Conservation (phyloP, 2,888 invertebrate species). For the Eutolmus rufibarbis region DNA sequence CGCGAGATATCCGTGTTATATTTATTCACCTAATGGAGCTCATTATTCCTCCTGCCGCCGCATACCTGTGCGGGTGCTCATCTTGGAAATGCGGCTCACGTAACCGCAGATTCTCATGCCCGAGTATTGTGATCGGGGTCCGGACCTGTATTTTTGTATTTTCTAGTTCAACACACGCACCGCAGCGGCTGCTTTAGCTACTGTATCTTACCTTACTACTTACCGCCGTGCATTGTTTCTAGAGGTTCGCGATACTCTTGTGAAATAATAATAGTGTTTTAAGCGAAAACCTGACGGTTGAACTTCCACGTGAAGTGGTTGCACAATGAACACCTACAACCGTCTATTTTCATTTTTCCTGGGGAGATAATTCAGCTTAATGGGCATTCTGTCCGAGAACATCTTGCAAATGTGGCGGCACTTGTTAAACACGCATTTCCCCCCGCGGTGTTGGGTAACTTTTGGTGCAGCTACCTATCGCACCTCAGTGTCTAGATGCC, state of each 20-base stretch:
- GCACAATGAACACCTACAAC: background rate
- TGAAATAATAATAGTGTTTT: slow-evolving; percentile 1
- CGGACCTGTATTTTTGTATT: background rate
- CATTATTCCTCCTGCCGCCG: background rate
- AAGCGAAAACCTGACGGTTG: background rate
- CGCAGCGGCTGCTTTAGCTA: background rate
- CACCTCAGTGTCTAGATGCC: background rate
- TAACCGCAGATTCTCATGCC: slow-evolving; percentile 16
- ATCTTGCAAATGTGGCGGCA: background rate
- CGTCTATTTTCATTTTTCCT: background rate
- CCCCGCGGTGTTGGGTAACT: background rate
- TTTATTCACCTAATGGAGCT: slow-evolving; percentile 5
- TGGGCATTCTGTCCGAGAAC: background rate
- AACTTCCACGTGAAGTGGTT: slow-evolving; percentile 1
- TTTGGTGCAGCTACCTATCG: background rate
- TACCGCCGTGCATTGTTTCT: background rate
- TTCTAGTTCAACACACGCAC: background rate
- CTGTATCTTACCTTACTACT: background rate
- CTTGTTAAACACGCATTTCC: background rate
- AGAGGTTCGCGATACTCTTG: background rate
- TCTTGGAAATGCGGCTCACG: slow-evolving; percentile 16
- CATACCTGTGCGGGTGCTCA: background rate
- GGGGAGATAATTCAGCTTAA: background rate
- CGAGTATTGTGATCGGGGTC: slow-evolving; percentile 1
- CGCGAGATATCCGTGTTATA: background rate